phyloP scores from a whole-genome alignment of 1,140 invertebrate genomes.

The Cardiocondyla obscurior region DNA sequence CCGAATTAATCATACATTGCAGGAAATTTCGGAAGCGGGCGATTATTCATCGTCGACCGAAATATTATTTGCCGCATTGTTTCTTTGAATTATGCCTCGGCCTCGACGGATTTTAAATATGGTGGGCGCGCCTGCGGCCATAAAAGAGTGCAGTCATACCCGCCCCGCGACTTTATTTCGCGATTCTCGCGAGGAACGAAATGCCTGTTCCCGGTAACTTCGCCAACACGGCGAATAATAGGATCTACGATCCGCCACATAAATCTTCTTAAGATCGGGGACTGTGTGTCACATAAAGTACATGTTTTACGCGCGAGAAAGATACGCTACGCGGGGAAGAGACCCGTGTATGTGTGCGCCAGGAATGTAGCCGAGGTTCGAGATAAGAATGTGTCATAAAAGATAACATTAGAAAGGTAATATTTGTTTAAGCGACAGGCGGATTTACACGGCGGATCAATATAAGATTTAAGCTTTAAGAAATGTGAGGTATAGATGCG shows the following conservation, averaged over 20 bases:
- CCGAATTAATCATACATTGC: constrained; percentile 13
- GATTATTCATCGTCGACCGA: not conserved
- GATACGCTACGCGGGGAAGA: constrained; percentile 5
- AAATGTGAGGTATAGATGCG: not conserved
- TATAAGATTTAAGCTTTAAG: not conserved
- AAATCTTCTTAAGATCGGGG: constrained; percentile 57
- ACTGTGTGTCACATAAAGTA: constrained; percentile 55
- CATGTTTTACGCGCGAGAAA: constrained; percentile 47
- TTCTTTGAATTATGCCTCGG: constrained; percentile 29
- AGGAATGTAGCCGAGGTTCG: constrained; percentile 8
- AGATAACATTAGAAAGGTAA: constrained; percentile 28
- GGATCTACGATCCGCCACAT: constrained; percentile 54
- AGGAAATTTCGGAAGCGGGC: constrained; percentile 1
- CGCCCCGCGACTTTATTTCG: constrained; percentile 51
- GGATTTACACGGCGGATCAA: not conserved
- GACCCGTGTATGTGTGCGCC: not conserved
- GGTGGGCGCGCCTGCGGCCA: constrained; percentile 26
- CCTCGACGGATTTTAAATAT: constrained; percentile 50
- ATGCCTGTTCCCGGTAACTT: constrained; percentile 48
- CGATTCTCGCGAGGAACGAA: constrained; percentile 51
- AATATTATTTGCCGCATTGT: constrained; percentile 37
- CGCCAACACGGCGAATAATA: constrained; percentile 52
- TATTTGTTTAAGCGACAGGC: not conserved
- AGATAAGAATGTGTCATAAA: constrained; percentile 39
- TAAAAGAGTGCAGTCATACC: constrained; percentile 45